Percentiles rank a stretch among this genome's conserved stretches.
Conservation (phyloP, 2,888 invertebrate genomes). For the Mamestra brassicae region DNA sequence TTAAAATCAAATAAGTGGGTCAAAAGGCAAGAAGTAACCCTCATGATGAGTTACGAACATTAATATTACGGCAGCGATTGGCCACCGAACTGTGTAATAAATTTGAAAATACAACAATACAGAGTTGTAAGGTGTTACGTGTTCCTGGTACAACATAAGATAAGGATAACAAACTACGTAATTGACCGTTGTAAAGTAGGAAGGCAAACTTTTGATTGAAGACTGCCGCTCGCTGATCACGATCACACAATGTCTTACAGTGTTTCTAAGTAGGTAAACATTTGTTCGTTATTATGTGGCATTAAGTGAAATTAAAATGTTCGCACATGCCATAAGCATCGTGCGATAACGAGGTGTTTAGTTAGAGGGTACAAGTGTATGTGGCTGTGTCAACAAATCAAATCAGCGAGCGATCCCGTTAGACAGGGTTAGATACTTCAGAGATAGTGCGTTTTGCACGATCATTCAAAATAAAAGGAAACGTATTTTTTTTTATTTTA, state of each 20-base stretch:
- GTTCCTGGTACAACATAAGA: background rate
- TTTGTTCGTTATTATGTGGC: constrained; percentile 43
- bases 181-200: constrained; percentile 11
- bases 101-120: background rate
- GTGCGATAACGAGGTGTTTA: constrained; percentile 34
- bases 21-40: background rate
- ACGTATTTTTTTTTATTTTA: too few species aligned
- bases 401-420: background rate
- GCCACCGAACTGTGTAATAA: background rate
- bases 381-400: background rate
- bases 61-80: background rate
- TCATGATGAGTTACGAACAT: background rate
- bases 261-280: constrained; percentile 30
- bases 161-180: constrained; percentile 1
- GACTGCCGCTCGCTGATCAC: constrained; percentile 13
- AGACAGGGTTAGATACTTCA: background rate
- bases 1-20: background rate
- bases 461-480: too few species aligned
- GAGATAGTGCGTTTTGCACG: too few species aligned
- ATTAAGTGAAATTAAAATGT: constrained; percentile 46
- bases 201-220: constrained; percentile 33
- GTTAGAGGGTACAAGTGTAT: background rate
- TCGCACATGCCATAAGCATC: constrained; percentile 20
- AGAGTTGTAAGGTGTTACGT: background rate
- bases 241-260: constrained; percentile 15